Conservation (phyloP, 2,113 vertebrate species). For the Plestiodon gilberti region DNA sequence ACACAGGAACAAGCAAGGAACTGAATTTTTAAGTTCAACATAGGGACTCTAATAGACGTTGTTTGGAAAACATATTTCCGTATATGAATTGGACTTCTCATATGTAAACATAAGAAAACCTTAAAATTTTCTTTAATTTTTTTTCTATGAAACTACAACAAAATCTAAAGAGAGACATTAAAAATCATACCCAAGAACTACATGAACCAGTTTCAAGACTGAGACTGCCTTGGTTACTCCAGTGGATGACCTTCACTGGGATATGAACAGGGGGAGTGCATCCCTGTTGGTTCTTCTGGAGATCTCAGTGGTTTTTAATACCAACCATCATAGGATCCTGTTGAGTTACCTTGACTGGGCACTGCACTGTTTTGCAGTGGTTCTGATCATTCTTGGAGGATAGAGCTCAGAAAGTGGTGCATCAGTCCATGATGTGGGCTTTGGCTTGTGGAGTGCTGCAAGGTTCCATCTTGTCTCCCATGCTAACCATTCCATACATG, state of each 20-base stretch:
- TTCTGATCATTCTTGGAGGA: not conserved
- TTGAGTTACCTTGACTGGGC: not conserved
- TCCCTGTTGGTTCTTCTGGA: not conserved
- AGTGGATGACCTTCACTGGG: not conserved
- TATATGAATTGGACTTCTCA: not conserved
- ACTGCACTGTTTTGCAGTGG: not conserved
- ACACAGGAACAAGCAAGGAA: not conserved
- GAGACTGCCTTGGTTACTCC: not conserved
- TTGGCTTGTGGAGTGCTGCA: not conserved
- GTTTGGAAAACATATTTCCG: constrained; percentile 15
- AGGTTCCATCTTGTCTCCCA: not conserved
- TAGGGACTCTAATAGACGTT: not conserved
- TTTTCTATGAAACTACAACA: not conserved
- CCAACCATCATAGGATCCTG: not conserved
- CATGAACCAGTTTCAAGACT: not conserved
- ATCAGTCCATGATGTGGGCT: not conserved
- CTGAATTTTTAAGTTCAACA: constrained; percentile 35
- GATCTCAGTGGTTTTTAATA: not conserved
- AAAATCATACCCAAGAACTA: not conserved
- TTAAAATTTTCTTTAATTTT: not conserved
- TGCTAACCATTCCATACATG: not conserved
- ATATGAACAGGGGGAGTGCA: not conserved
- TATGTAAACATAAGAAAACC: not conserved
- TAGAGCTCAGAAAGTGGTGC: not conserved
- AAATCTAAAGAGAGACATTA: not conserved